Evolutionary conservation across 2,888 invertebrate species (phyloP).

Genomic region (Ophioninae sp.): DNA sequence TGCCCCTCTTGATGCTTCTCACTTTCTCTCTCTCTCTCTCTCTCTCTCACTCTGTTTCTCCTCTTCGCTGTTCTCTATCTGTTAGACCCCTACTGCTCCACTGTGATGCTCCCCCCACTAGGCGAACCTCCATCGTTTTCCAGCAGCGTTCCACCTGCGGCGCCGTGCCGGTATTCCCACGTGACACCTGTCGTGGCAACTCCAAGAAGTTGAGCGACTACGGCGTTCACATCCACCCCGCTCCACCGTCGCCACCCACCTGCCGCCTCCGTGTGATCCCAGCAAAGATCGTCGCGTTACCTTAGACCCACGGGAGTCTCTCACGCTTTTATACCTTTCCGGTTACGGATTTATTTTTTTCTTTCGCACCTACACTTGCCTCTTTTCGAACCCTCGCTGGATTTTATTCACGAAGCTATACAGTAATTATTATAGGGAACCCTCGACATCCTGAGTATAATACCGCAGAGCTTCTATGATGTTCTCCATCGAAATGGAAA

Average conservation of each 20-base stretch:
- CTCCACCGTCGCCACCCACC: conserved; percentile 66
- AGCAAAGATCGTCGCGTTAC: conserved; percentile 62
- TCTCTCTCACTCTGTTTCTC: neutral
- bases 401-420: neutral
- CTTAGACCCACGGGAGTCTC: conserved; percentile 64
- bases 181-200: conserved; percentile 80
- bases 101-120: conserved; percentile 56
- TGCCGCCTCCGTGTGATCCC: conserved; percentile 61
- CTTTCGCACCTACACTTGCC: neutral
- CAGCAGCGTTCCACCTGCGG: conserved; percentile 76
- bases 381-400: neutral
- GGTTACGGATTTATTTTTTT: conserved; percentile 19
- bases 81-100: conserved; percentile 56
- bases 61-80: conserved; percentile 35
- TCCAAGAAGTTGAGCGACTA: conserved; percentile 65
- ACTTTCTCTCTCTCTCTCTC: conserved; percentile 10
- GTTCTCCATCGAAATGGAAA: too few relatives aligned
- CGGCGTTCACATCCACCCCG: conserved; percentile 69
- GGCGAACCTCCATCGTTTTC: conserved; percentile 57
- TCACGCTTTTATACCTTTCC: conserved; percentile 49
- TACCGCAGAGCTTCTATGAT: too few relatives aligned
- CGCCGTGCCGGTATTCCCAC: conserved; percentile 77
- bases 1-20: conserved; percentile 29
- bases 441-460: too few relatives aligned
- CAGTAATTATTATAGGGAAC: neutral